Base-by-base conservation (phyloP, 2,113 vertebrate species). In the Monopterus albus region DNA sequence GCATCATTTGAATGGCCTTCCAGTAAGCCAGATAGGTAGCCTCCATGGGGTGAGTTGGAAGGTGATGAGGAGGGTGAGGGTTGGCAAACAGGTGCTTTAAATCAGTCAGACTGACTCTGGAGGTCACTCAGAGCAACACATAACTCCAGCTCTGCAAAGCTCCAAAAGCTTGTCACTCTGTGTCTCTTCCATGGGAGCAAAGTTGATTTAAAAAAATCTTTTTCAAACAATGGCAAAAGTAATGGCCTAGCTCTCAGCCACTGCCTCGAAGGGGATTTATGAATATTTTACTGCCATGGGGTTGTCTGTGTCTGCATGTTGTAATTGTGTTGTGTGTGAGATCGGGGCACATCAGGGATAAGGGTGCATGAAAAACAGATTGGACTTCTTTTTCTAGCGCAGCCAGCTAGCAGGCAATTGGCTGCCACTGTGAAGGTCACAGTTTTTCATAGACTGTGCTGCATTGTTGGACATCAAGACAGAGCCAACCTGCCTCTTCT, bases 61-160 rank as follows among this genome's bases (percentile, higher is more conserved):
- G 67, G 63, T 77, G 81, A 77, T 53, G 82, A 82, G 75, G 62
- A 55, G 75, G 79, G 64, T 66, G 61, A 72, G 65, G 65, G 64
- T 21, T 9, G 61, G 55, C 7, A 15, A 64, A 45, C 3, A 1
- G 39, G n/a, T 9, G 72, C 69, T 71, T 77, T 61, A 72, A 87
- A 89, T 91, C 83, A 81, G 68, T 90, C 85, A 81, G 26, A 50
- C 58, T 68, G 66, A 84, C 66, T 81, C 39, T 33, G 47, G 85
- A 86, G 83, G 78, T 86, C 83, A 63, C 28, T 56, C 43, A 8
- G 52, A 72, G 69, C 67, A 26, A 38, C 52, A 40, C 64, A 73
- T 67, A 65, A 73, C 67, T 70, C 14, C 61, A 57, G 25, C 59
- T 68, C 65, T 68, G 39, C 31, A 75, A 55, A 63, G 70, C 47